Percentiles rank a stretch among this genome's conserved stretches.
Conservation (phyloP, 2,797 vertebrate genomes). For the Poeciliopsis gracilis region DNA sequence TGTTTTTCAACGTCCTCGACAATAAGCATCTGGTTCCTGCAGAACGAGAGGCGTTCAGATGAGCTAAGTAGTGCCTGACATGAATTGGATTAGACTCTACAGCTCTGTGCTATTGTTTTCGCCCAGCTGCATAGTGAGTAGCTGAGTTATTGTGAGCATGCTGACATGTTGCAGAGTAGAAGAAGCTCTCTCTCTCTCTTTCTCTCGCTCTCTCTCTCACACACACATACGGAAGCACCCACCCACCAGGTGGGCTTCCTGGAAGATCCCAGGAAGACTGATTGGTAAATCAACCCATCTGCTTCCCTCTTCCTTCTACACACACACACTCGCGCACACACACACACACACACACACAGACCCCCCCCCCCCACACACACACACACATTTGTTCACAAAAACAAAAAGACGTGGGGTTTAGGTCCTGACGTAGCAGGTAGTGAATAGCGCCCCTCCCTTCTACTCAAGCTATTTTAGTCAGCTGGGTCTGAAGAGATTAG, state of each 20-base stretch:
- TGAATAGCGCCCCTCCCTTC: constrained; percentile 30
- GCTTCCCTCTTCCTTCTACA: neutral
- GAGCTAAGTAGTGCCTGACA: neutral
- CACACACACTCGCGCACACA: neutral
- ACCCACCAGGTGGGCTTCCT: constrained; percentile 16
- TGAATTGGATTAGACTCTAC: constrained; percentile 2
- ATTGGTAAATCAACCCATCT: constrained; percentile 11
- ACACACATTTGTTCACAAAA: neutral
- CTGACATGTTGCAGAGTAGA: neutral
- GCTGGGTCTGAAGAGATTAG: constrained; percentile 76
- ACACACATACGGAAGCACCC: neutral
- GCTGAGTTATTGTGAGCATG: neutral
- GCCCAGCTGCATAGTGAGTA: neutral
- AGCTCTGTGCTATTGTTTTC: neutral
- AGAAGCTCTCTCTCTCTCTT: neutral
- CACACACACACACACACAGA: neutral
- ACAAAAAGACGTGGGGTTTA: constrained; percentile 5
- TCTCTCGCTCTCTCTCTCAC: too few species aligned
- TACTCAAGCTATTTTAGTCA: constrained; percentile 71
- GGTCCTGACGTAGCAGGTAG: constrained; percentile 14
- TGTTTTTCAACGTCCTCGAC: neutral
- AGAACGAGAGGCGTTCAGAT: neutral
- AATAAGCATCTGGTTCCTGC: neutral
- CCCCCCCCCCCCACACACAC: too few species aligned
- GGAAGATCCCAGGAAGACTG: neutral